Percentiles rank a stretch among this genome's conserved stretches.
Evolutionary conservation across 2,113 vertebrate species (phyloP).

Genomic region (Theropithecus gelada): DNA sequence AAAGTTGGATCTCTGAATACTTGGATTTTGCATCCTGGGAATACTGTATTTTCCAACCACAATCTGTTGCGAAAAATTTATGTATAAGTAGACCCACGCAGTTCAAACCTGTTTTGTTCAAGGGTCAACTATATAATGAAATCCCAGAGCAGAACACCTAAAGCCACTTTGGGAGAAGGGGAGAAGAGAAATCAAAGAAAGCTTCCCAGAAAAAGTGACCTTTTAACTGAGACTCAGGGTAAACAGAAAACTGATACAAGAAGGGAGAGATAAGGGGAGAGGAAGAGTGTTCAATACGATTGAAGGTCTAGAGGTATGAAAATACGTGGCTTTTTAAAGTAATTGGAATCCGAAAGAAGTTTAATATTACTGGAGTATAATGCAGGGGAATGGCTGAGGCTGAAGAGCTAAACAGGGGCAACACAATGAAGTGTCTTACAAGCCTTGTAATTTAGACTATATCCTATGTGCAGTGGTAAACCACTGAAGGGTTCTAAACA

Average conservation of each 20-base stretch:
- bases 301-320: neutral
- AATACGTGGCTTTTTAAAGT: neutral
- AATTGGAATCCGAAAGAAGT: neutral
- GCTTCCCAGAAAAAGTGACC: neutral
- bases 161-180: neutral
- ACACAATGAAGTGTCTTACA: neutral
- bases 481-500: neutral
- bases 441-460: neutral
- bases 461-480: neutral
- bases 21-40: neutral
- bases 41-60: neutral
- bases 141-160: slow-evolving; percentile 18
- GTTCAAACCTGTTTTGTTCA: neutral
- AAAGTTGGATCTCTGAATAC: neutral
- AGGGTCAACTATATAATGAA: neutral
- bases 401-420: neutral
- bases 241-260: neutral
- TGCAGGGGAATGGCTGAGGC: neutral
- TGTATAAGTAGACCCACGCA: neutral
- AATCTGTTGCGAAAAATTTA: neutral
- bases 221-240: neutral
- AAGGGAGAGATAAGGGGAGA: neutral
- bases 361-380: neutral
- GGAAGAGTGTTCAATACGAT: neutral
- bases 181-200: neutral